A percentile compares a stretch with the other conserved stretches of the same genome.
Conservation (phyloP, 2,888 invertebrate species). For the Smittia sp. region DNA sequence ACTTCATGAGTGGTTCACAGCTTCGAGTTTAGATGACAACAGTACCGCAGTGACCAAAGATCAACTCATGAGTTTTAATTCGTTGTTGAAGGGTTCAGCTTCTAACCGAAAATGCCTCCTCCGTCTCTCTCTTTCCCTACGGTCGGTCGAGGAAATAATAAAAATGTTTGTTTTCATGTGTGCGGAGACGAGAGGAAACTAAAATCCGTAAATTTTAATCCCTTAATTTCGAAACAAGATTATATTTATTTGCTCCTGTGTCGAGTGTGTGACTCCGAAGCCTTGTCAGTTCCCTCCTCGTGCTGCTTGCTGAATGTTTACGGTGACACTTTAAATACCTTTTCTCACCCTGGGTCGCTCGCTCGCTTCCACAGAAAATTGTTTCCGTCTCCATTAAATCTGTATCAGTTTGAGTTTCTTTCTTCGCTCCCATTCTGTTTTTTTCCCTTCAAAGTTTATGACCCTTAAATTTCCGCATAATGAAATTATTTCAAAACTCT, state of each 20-base stretch:
- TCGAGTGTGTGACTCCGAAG: background rate
- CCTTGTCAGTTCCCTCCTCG: background rate
- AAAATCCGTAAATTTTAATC: constrained; percentile 30
- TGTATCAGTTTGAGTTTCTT: too few species aligned
- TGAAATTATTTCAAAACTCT: constrained; percentile 6
- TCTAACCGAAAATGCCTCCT: background rate
- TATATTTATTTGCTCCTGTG: background rate
- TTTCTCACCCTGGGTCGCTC: background rate
- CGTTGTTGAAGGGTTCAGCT: background rate
- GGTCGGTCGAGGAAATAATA: background rate
- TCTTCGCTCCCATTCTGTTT: too few species aligned
- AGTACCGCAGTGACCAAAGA: too few species aligned
- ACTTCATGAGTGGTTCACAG: too few species aligned
- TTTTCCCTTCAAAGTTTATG: too few species aligned
- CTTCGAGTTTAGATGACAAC: too few species aligned
- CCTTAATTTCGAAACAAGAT: constrained; percentile 30
- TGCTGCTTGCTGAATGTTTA: too few species aligned
- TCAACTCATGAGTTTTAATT: too few species aligned
- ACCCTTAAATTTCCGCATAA: background rate
- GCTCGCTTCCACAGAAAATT: too few species aligned
- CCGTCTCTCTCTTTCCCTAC: too few species aligned
- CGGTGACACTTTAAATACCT: background rate
- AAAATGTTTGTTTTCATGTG: background rate
- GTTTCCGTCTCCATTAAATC: too few species aligned
- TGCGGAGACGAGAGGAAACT: background rate